phyloP scores from a whole-genome alignment of 1,140 invertebrate genomes.

The Pinna nobilis region DNA sequence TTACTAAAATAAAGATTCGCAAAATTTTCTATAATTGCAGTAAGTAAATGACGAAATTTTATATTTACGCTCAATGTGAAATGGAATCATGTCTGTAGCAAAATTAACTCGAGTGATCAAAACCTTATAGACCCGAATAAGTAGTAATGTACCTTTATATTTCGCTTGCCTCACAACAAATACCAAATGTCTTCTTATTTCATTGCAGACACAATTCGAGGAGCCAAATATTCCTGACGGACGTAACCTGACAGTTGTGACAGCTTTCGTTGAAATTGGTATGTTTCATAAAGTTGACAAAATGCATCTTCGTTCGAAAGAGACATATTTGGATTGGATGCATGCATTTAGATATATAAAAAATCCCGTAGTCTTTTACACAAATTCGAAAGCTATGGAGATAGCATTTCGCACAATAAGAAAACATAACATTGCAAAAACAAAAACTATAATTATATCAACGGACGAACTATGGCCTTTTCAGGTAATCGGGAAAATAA shows the following conservation, averaged over 20 bases:
- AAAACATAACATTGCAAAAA: neutral
- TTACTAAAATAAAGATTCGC: no score
- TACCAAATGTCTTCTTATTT: no score
- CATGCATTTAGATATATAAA: neutral
- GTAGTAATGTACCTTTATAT: no score
- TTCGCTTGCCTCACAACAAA: no score
- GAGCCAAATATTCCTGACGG: no score
- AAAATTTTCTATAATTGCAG: no score
- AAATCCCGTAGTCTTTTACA: conserved; percentile 3
- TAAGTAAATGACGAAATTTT: no score
- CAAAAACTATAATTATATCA: neutral
- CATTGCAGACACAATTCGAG: no score
- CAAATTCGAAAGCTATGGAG: neutral
- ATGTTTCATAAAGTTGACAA: neutral
- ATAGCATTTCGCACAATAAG: neutral
- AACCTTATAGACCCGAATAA: no score
- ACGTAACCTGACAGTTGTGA: conserved; percentile 3
- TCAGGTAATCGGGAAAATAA: conserved; percentile 37
- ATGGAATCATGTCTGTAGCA: no score
- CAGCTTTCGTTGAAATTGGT: conserved; percentile 7
- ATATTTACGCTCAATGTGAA: no score
- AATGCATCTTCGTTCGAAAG: neutral
- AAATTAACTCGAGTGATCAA: no score
- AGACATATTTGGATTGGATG: neutral
- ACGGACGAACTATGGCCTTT: conserved; percentile 43